Evolutionary conservation across 2,888 invertebrate species (phyloP), one percentile per base, ranked within the genome.

Genomic region (Calameuta pallipes): DNA sequence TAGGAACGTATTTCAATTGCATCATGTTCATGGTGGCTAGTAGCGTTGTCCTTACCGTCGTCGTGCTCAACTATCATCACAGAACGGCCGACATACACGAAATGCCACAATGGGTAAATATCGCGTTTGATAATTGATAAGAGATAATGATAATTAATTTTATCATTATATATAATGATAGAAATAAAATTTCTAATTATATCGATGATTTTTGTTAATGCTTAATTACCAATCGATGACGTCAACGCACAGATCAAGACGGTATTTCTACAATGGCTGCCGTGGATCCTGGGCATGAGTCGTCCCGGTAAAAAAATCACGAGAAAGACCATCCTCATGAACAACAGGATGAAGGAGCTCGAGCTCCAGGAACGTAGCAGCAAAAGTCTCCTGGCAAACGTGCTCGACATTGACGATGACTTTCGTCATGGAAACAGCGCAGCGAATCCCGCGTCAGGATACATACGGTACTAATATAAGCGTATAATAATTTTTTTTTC

Each of bases 11-110:
- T 94, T 99, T 99, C 95, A 98, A 98, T 94, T 98, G 98, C 94
- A 98, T 98, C 93, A 99, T 99, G 99, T 97, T 99, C 93, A 98
- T 99, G 98, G 98, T 98, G 93, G 98, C 98, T 81, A 97, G 98
- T 83, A 98, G 98, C 83, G 98, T 99, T 92, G 98, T 98, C 88
- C 95, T 98, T 89, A 99, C 99, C 77, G 98, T 99, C 86, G 96
- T 98, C 87, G 98, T 99, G 87, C 95, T 99, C 85, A 99, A 99
- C 93, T 98, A 98, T 93, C 99, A 99, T 93, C 98, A 99, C 93
- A 95, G 98, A 89, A 97, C 97, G 86, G 97, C 98, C 81, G 98
- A 98, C 92, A 98, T 98, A 91, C 98, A 98, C 93, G 97, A 96
- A 92, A 98, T 99, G 98, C 98, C 98, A 85, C 95, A 95, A 90